Conservation (phyloP, 2,113 vertebrate species). For the Apeltes quadracus region DNA sequence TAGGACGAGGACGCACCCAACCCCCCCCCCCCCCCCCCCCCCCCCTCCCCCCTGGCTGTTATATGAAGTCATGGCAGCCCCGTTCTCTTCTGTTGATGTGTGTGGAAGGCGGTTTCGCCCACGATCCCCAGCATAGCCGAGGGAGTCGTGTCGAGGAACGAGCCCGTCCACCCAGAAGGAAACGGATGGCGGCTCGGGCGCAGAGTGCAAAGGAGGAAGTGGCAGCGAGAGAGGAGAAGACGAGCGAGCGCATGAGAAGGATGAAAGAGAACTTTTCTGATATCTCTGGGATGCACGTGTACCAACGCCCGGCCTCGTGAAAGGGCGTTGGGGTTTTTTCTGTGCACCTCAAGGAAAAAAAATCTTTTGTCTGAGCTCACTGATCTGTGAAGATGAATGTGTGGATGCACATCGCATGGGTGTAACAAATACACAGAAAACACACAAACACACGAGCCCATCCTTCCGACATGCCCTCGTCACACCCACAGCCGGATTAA, state of each 20-base stretch:
- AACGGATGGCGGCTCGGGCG: constrained; percentile 24
- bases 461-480: constrained; percentile 33
- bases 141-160: constrained; percentile 46
- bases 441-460: constrained; percentile 1
- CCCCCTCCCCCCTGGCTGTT: not conserved
- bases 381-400: constrained; percentile 35
- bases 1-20: too few species aligned
- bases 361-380: constrained; percentile 18
- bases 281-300: constrained; percentile 34
- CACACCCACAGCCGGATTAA: constrained; percentile 70
- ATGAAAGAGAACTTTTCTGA: constrained; percentile 50
- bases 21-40: too few species aligned
- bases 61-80: constrained; percentile 32
- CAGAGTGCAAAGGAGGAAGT: constrained; percentile 27
- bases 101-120: constrained; percentile 26
- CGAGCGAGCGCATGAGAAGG: constrained; percentile 3
- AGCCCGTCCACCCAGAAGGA: constrained; percentile 51
- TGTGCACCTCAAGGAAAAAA: constrained; percentile 43
- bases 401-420: constrained; percentile 26
- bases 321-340: constrained; percentile 5
- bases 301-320: not conserved
- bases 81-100: constrained; percentile 36
- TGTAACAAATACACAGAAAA: constrained; percentile 41
- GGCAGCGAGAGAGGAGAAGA: constrained; percentile 2
- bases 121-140: constrained; percentile 53